Conservation (phyloP, 1,140 invertebrate genomes). For the Brachystomella parvula region DNA sequence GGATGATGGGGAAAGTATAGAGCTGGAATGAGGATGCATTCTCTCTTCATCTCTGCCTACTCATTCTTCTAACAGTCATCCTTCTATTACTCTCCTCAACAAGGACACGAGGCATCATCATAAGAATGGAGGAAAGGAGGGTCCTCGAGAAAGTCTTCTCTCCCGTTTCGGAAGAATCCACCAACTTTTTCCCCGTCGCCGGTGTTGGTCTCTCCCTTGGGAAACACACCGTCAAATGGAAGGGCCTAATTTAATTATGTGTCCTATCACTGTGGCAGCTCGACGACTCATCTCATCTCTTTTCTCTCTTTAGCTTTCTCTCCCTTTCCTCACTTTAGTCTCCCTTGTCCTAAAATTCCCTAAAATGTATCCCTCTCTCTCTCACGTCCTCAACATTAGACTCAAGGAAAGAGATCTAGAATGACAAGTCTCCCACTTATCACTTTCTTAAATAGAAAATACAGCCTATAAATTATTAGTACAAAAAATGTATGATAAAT, state of each 20-base stretch:
- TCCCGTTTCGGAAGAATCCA: conserved; percentile 2
- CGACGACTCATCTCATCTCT: background rate
- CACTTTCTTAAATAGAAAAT: conserved; percentile 1
- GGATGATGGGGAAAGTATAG: background rate
- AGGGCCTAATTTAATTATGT: conserved; percentile 48
- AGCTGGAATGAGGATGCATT: background rate
- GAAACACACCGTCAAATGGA: conserved; percentile 49
- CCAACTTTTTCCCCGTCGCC: conserved; percentile 12
- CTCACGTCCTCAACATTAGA: background rate
- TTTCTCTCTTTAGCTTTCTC: conserved; percentile 9
- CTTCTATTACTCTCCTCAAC: background rate
- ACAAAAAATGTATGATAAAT: background rate
- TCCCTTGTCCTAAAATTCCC: background rate
- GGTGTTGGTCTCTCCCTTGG: conserved; percentile 30
- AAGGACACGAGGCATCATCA: background rate
- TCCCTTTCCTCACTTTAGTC: background rate
- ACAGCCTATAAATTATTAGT: background rate
- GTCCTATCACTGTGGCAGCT: conserved; percentile 33
- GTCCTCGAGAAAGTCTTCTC: background rate
- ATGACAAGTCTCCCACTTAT: conserved; percentile 10
- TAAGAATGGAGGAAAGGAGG: background rate
- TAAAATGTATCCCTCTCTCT: conserved; percentile 32
- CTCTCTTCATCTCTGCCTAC: too few species aligned
- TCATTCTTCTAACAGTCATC: background rate
- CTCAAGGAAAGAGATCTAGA: background rate